These are phyloP conservation scores for Siniperca knerii DNA, from an alignment of 2,113 vertebrate species.

Conservation along the genomic window DNA sequence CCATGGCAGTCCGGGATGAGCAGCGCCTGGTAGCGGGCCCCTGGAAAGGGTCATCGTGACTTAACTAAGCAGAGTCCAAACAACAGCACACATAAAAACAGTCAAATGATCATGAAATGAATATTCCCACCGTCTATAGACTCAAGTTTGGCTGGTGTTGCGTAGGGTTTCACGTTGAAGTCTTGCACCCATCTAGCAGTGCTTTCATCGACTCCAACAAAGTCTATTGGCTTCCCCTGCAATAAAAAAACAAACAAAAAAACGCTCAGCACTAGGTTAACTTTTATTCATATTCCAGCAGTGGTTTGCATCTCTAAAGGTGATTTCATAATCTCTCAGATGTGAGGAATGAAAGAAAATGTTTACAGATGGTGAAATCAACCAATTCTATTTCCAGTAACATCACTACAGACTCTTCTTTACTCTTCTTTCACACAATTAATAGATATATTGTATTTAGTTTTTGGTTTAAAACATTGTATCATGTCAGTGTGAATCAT, in stretches of 20 bases:
- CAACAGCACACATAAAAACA: background rate
- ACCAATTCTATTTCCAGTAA: background rate
- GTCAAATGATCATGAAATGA: background rate
- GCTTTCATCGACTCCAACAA: slow-evolving; percentile 89
- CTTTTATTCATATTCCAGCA: background rate
- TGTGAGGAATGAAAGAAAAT: background rate
- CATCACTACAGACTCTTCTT: background rate
- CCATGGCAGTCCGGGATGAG: slow-evolving; percentile 95
- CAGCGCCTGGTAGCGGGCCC: slow-evolving; percentile 92
- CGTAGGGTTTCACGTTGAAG: slow-evolving; percentile 91
- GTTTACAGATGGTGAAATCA: too few species aligned
- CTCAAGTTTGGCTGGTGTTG: slow-evolving; percentile 94
- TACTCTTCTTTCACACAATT: background rate
- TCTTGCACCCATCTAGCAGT: slow-evolving; percentile 95
- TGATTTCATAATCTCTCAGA: background rate
- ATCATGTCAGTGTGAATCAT: background rate
- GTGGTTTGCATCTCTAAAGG: background rate
- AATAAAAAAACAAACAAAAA: background rate
- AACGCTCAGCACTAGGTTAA: background rate
- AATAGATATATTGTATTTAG: too few species aligned
- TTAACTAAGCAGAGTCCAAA: slow-evolving; percentile 21
- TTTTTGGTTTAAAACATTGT: background rate
- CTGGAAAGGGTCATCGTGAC: slow-evolving; percentile 73
- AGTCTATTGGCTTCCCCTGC: slow-evolving; percentile 94
- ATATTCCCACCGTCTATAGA: slow-evolving; percentile 84